phyloP scores from a whole-genome alignment of 2,888 invertebrate species.

The Drosophila nr. perissopoda region DNA sequence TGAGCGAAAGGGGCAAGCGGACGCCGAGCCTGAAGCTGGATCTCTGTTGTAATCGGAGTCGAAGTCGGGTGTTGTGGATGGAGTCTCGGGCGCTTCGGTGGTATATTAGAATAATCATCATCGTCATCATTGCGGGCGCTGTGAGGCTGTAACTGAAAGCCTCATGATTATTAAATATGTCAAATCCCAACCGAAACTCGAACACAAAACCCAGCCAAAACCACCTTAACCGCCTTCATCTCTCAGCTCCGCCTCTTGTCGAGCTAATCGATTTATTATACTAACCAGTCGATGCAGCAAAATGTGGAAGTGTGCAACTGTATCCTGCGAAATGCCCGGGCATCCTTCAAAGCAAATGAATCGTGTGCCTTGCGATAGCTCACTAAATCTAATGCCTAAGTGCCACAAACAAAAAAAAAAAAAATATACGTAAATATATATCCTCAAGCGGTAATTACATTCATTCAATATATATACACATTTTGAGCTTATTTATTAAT shows the following conservation, averaged over 20 bases:
- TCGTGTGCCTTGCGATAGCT: constrained; percentile 42
- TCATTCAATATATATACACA: background rate
- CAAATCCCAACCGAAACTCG: constrained; percentile 57
- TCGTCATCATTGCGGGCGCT: constrained; percentile 56
- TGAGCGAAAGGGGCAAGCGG: constrained; percentile 79
- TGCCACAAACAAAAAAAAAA: background rate
- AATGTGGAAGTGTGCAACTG: constrained; percentile 49
- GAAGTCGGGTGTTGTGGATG: constrained; percentile 18
- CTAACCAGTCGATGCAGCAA: constrained; percentile 79
- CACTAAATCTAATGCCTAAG: constrained; percentile 3
- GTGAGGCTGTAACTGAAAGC: constrained; percentile 53
- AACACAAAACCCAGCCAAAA: constrained; percentile 12
- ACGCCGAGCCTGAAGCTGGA: constrained; percentile 41
- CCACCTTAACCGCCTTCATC: constrained; percentile 7
- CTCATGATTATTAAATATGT: constrained; percentile 79
- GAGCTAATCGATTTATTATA: constrained; percentile 81
- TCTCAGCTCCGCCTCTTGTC: constrained; percentile 30
- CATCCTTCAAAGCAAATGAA: constrained; percentile 67
- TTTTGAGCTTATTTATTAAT: background rate
- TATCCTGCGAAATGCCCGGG: constrained; percentile 16
- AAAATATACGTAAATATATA: background rate
- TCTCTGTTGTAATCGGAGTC: constrained; percentile 25
- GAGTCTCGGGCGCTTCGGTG: constrained; percentile 14
- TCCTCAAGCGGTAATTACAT: background rate
- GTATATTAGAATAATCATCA: constrained; percentile 77